A percentile compares a stretch with the other conserved stretches of the same genome.
phyloP scores from a whole-genome alignment of 2,113 vertebrate species.

The Aspiorhynchus laticeps region DNA sequence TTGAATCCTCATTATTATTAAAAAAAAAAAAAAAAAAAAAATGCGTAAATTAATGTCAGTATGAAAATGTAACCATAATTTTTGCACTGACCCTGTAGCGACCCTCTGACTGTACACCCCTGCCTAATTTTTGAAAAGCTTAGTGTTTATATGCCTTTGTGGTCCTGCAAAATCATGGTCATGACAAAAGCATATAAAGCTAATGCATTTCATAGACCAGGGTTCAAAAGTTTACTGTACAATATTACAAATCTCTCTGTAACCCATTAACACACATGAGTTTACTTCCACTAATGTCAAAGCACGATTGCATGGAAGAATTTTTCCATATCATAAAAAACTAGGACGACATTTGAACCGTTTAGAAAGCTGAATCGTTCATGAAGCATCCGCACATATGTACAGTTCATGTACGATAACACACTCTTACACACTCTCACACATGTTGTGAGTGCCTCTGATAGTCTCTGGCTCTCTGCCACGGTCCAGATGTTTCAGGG shows the following conservation, averaged over 20 bases:
- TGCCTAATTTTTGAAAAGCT: not conserved
- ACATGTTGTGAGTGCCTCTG: not conserved
- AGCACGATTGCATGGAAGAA: not conserved
- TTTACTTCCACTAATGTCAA: not conserved
- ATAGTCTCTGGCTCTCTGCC: slow-evolving; percentile 32
- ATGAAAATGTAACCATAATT: not conserved
- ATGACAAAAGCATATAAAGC: not conserved
- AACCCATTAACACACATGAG: not conserved
- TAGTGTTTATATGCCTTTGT: not conserved
- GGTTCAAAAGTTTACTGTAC: not conserved
- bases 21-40: not conserved
- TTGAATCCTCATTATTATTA: no score
- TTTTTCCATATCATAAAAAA: not conserved
- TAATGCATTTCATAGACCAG: not conserved
- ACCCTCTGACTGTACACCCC: not conserved
- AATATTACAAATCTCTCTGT: not conserved
- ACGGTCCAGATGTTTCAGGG: slow-evolving; percentile 27
- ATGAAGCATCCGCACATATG: not conserved
- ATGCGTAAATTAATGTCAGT: not conserved
- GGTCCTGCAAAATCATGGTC: no score
- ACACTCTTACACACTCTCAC: not conserved
- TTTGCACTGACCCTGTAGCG: not conserved
- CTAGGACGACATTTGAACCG: not conserved
- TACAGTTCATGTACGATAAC: not conserved
- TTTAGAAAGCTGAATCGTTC: slow-evolving; percentile 5